phyloP scores from a whole-genome alignment of 2,113 vertebrate species.

The Psilopogon haemacephalus region DNA sequence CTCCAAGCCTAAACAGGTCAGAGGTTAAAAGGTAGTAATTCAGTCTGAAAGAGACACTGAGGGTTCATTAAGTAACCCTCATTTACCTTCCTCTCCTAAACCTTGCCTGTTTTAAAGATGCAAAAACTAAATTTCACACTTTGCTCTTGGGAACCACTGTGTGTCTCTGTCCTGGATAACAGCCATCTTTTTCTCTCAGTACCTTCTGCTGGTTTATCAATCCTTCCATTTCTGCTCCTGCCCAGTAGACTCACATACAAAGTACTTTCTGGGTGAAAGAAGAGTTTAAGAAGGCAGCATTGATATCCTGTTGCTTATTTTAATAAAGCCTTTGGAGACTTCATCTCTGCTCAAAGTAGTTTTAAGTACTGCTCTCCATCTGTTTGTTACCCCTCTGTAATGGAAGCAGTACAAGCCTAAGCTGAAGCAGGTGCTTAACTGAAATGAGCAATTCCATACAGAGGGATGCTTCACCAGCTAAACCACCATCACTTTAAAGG shows the following conservation, averaged over 20 bases:
- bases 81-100: neutral
- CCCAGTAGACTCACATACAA: neutral
- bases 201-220: neutral
- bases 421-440: neutral
- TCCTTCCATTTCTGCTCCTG: neutral
- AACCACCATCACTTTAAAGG: neutral
- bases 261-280: neutral
- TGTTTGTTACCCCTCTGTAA: neutral
- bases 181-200: neutral
- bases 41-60: neutral
- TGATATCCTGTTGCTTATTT: neutral
- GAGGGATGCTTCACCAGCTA: neutral
- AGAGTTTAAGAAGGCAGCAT: neutral
- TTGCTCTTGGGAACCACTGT: accelerated
- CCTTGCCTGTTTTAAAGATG: neutral
- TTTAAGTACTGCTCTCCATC: neutral
- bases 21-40: neutral
- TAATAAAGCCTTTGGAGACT: neutral
- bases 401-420: neutral
- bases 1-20: neutral
- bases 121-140: neutral
- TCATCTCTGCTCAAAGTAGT: neutral
- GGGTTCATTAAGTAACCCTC: neutral
- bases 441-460: neutral
- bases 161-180: neutral